phyloP scores from a whole-genome alignment of 2,888 invertebrate genomes.

The Mythimna impura region DNA sequence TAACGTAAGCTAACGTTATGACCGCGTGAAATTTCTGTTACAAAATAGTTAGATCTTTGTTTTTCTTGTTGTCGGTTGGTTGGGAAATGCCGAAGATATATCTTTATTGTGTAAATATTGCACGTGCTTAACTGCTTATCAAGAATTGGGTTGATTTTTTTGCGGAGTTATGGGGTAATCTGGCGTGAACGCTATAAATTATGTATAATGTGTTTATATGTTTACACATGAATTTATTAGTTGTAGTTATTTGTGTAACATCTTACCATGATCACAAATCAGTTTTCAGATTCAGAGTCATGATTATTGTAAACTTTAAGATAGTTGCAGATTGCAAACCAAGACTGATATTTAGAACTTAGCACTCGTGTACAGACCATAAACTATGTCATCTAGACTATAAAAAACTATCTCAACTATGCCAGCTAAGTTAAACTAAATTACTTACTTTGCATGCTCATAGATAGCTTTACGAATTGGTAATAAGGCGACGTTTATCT shows the following conservation, averaged over 20 bases:
- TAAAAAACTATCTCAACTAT: not conserved
- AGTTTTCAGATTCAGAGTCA: not conserved
- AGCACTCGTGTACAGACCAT: not conserved
- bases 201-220: not conserved
- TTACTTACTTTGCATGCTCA: not conserved
- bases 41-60: conserved; percentile 68
- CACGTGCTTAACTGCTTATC: conserved; percentile 24
- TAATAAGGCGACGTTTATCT: not conserved
- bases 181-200: conserved; percentile 17
- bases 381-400: not conserved
- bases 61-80: conserved; percentile 58
- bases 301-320: not conserved
- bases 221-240: not conserved
- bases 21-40: conserved; percentile 69
- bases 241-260: not conserved
- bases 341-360: not conserved
- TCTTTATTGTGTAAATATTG: conserved; percentile 55
- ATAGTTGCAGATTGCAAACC: not conserved
- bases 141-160: conserved; percentile 31
- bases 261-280: not conserved
- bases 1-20: conserved; percentile 69
- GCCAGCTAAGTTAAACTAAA: not conserved
- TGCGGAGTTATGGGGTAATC: conserved; percentile 29
- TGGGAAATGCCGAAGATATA: conserved; percentile 54
- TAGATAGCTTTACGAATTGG: not conserved